A percentile compares a stretch with the other conserved stretches of the same genome.
Conservation (phyloP, 1,140 invertebrate species). For the Leptoteleia sp. region DNA sequence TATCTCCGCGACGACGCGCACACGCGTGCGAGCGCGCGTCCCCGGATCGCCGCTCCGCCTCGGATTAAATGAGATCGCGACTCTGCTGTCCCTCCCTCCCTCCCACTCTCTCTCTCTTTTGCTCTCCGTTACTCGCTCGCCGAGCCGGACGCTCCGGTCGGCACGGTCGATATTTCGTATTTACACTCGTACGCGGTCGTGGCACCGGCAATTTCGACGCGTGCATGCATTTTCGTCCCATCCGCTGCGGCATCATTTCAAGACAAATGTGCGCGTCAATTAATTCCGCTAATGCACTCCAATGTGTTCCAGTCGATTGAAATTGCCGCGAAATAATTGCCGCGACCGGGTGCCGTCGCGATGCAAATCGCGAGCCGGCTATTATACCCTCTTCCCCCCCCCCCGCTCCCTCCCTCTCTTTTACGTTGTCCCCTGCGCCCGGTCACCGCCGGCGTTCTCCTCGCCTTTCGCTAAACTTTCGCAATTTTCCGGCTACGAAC, state of each 20-base stretch:
- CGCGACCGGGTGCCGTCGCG: not conserved
- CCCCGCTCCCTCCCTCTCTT: not conserved
- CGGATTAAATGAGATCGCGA: not conserved
- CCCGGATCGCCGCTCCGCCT: not conserved
- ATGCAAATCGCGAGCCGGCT: constrained; percentile 17
- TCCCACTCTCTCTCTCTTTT: not conserved
- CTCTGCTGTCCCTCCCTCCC: not conserved
- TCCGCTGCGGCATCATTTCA: constrained; percentile 4
- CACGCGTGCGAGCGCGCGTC: constrained; percentile 22
- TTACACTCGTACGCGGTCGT: constrained; percentile 33
- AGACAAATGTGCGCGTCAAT: constrained; percentile 56
- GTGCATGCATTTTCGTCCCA: constrained; percentile 33
- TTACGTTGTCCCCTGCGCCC: too few relatives aligned
- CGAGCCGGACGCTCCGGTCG: constrained; percentile 4
- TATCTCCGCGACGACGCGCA: constrained; percentile 43
- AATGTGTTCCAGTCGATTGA: constrained; percentile 31
- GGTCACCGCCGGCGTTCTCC: too few relatives aligned
- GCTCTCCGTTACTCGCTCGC: not conserved
- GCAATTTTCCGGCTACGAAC: not conserved
- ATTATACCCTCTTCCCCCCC: too few relatives aligned
- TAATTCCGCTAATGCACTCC: constrained; percentile 53
- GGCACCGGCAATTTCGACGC: constrained; percentile 30
- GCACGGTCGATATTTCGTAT: constrained; percentile 55
- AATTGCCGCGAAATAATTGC: constrained; percentile 36
- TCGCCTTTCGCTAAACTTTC: not conserved